Base-by-base conservation (phyloP, 2,797 vertebrate genomes). In the Graptemys geographica region DNA sequence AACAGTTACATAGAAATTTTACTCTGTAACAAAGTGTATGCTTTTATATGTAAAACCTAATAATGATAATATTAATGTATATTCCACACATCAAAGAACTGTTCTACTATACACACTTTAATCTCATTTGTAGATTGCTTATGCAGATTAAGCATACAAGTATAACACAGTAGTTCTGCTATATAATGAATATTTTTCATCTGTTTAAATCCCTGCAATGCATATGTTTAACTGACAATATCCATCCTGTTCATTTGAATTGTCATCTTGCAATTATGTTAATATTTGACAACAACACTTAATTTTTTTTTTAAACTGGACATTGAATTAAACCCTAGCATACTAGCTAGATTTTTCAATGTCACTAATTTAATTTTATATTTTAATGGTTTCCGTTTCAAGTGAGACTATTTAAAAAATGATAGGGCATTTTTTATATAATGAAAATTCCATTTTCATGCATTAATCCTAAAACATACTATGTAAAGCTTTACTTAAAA, bases 361-460 rank as follows among this genome's bases (percentile, higher is more conserved):
- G 55, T 95, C 94, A 90, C 93, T 92, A 93, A 91, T 69, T 95
- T 89, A 92, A 96, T 89, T 80, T 76, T 90, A 76, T 49, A 15
- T 79, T 65, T 74, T 57, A 88, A 81, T 95, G 69, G 79, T 82
- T 95, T 85, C 49, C 62, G 55, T 90, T 97, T 94, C 89, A 86
- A 94, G 82, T 97, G 86, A 69, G 94, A 59, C 83, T 83, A 93
- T 88, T 89, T 49, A 92, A 95, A 89, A 96, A 79, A 91, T 19
- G 72, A 55, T 62, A 78, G 13, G 52, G 89, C 56, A 27, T 83
- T 80, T 74, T 81, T 83, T 6, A 6, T 47, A 78, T 47, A 47
- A 47, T 28, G 44, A 44, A 44, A 8, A 6, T 82, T 79, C 15
- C 55, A 90, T 95, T 94, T 93, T 92, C 86, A 81, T 90, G 84